Percentiles rank a stretch among this genome's conserved stretches.
Conservation (phyloP, 2,113 vertebrate species). For the Perca schrenkii region DNA sequence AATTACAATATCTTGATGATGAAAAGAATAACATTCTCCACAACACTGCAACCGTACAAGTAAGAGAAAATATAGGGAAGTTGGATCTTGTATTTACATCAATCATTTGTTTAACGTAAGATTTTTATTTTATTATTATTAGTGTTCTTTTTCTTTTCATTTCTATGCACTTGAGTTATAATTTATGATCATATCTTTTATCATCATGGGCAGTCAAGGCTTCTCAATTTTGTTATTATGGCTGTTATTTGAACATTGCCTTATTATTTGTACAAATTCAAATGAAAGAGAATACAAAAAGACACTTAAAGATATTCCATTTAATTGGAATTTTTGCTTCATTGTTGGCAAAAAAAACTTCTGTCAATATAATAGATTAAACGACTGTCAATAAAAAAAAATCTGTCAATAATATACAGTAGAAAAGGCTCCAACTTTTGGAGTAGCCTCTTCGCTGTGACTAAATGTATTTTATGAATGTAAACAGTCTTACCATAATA, state of each 20-base stretch:
- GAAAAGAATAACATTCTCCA: background rate
- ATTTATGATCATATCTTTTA: background rate
- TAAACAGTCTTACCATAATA: conserved; percentile 86
- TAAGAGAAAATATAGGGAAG: no score
- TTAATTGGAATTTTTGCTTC: background rate
- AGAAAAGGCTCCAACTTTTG: background rate
- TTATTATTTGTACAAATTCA: background rate
- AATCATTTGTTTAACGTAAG: background rate
- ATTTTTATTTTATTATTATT: background rate
- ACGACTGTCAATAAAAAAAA: background rate
- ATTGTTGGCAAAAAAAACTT: background rate
- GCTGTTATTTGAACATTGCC: background rate
- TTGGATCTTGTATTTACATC: background rate
- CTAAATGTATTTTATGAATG: background rate
- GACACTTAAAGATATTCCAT: background rate
- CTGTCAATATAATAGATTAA: background rate
- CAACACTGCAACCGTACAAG: background rate
- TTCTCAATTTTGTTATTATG: background rate
- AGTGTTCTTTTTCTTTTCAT: background rate
- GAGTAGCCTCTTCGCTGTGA: background rate
- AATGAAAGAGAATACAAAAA: background rate
- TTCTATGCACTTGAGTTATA: background rate
- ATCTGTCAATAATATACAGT: no score
- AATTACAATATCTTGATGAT: background rate
- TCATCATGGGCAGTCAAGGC: background rate